phyloP scores from a whole-genome alignment of 2,113 vertebrate genomes.

The Megaceryle maxima region DNA sequence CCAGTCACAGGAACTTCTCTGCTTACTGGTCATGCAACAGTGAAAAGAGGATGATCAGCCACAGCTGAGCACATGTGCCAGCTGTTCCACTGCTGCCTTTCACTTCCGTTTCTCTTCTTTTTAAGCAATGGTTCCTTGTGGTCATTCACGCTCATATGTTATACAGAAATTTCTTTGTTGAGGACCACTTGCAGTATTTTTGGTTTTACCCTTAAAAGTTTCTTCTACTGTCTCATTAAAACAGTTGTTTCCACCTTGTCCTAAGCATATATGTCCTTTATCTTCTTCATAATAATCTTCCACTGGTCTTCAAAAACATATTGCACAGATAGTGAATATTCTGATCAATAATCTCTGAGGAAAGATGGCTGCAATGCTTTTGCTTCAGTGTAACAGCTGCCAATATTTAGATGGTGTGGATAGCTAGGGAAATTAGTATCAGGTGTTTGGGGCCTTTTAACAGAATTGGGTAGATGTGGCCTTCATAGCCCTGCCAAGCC shows the following conservation, averaged over 20 bases:
- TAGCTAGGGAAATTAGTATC: slow-evolving; percentile 40
- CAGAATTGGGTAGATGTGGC: not conserved
- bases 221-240: not conserved
- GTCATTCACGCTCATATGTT: not conserved
- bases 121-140: not conserved
- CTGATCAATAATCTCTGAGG: not conserved
- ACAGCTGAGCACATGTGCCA: not conserved
- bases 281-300: not conserved
- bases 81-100: not conserved
- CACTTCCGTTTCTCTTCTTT: not conserved
- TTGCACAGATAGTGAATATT: not conserved
- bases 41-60: not conserved
- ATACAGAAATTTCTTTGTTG: not conserved
- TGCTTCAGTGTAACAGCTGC: not conserved
- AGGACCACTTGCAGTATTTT: not conserved
- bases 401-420: slow-evolving; percentile 39
- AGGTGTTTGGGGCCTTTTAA: slow-evolving; percentile 21
- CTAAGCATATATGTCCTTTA: not conserved
- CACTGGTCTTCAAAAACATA: not conserved
- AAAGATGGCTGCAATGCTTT: not conserved
- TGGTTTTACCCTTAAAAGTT: not conserved
- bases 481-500: not conserved
- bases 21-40: not conserved
- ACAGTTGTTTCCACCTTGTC: not conserved
- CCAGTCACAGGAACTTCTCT: not conserved